Evolutionary conservation across 1,140 invertebrate genomes (phyloP).

Genomic region (Galendromus occidentalis): DNA sequence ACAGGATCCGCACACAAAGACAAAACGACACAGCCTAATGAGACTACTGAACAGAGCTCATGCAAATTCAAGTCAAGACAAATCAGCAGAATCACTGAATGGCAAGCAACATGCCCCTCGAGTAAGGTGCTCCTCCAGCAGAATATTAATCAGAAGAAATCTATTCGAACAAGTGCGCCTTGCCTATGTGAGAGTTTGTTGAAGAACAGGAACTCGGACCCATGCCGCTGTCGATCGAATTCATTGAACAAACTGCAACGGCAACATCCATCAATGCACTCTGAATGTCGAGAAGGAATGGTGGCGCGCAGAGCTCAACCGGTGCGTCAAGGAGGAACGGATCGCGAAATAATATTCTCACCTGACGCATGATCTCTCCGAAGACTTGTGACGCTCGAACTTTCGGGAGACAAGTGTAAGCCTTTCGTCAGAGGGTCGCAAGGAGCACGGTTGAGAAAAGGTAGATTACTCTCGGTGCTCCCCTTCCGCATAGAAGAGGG

Average conservation of each 20-base stretch:
- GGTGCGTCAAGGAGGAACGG: background rate
- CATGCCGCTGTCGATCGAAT: constrained; percentile 7
- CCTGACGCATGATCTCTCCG: constrained; percentile 6
- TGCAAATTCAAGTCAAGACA: background rate
- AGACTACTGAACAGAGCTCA: background rate
- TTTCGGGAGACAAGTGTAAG: background rate
- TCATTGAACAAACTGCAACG: constrained; percentile 9
- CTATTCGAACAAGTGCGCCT: background rate
- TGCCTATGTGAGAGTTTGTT: constrained; percentile 4
- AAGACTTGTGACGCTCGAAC: background rate
- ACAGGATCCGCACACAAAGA: no score
- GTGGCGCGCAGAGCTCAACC: background rate
- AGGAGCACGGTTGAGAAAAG: background rate
- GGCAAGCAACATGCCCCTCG: background rate
- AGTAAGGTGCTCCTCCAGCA: background rate
- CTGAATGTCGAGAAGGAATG: background rate
- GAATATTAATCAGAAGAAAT: no score
- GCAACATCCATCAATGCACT: background rate
- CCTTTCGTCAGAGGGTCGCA: background rate
- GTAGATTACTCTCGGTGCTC: background rate
- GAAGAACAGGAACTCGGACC: constrained; percentile 7
- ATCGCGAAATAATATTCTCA: background rate
- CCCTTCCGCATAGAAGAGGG: background rate
- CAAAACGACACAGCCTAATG: no score
- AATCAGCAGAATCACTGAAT: background rate